phyloP scores from a whole-genome alignment of 1,140 invertebrate species.

The Procambarus clarkii region DNA sequence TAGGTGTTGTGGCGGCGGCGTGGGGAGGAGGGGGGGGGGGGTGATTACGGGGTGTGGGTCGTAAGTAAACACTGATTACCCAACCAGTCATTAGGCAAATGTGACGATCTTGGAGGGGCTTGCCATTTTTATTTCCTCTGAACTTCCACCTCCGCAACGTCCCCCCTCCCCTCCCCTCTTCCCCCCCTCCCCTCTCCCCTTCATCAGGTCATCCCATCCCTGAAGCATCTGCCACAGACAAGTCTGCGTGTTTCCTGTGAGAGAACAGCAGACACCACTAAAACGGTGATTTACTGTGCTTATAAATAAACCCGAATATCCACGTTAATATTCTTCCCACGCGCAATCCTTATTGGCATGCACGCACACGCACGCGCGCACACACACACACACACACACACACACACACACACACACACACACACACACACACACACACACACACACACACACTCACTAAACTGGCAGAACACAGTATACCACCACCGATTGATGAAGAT shows the following conservation, averaged over 20 bases:
- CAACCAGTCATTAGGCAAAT: slow-evolving; percentile 63
- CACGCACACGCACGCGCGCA: background rate
- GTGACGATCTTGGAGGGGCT: slow-evolving; percentile 48
- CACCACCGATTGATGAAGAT: too few species aligned
- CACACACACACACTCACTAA: background rate
- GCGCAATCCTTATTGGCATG: too few species aligned
- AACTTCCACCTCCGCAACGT: background rate
- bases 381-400: background rate
- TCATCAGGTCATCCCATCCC: too few species aligned
- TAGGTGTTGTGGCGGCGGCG: slow-evolving; percentile 7
- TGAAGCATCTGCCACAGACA: too few species aligned
- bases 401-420: slow-evolving; percentile 19
- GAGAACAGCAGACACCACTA: too few species aligned
- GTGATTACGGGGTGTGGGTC: slow-evolving; percentile 52
- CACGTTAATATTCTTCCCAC: too few species aligned
- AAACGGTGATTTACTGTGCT: too few species aligned
- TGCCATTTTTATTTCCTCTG: slow-evolving; percentile 8
- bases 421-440: background rate
- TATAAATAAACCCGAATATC: too few species aligned
- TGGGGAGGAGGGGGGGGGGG: slow-evolving; percentile 13
- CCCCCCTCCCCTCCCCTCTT: too few species aligned
- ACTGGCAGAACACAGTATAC: too few species aligned
- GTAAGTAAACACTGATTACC: slow-evolving; percentile 63
- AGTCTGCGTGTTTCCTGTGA: too few species aligned
- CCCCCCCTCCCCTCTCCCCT: too few species aligned